A percentile compares a stretch with the other conserved stretches of the same genome.
Conservation (phyloP, 2,113 vertebrate genomes). For the Tricholaema leucomelas region DNA sequence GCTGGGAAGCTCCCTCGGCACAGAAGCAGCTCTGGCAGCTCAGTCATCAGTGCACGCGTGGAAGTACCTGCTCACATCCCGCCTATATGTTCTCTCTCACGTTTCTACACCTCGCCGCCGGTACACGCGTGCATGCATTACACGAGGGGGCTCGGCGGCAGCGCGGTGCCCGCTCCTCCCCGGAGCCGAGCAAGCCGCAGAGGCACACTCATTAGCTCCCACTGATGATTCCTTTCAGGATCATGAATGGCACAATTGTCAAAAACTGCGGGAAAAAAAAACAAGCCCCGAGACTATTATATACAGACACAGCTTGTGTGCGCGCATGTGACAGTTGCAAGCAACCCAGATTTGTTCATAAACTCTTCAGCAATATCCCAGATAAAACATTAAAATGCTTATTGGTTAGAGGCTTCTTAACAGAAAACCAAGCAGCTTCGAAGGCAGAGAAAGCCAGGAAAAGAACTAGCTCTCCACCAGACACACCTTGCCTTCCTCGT, state of each 20-base stretch:
- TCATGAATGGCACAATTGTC: slow-evolving; percentile 67
- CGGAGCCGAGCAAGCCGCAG: neutral
- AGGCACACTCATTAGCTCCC: slow-evolving; percentile 52
- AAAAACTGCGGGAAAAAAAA: slow-evolving; percentile 62
- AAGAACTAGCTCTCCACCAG: slow-evolving; percentile 28
- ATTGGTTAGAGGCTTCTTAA: neutral
- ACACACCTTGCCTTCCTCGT: slow-evolving; percentile 48
- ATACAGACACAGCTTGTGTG: slow-evolving; percentile 52
- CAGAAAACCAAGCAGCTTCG: slow-evolving; percentile 22
- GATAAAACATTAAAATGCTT: slow-evolving; percentile 46
- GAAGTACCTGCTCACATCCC: neutral
- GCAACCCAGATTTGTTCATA: slow-evolving; percentile 68
- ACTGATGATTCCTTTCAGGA: slow-evolving; percentile 61
- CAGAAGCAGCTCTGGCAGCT: neutral
- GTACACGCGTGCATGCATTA: slow-evolving; percentile 48
- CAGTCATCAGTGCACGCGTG: neutral
- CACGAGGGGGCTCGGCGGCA: slow-evolving; percentile 2
- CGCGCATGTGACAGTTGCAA: slow-evolving; percentile 60
- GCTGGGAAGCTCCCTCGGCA: neutral
- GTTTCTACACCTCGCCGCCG: neutral
- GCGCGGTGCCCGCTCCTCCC: slow-evolving; percentile 39
- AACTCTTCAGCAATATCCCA: slow-evolving; percentile 47
- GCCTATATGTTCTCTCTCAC: neutral
- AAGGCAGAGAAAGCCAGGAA: slow-evolving; percentile 27
- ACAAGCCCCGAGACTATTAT: slow-evolving; percentile 40